These are phyloP conservation scores for Salvator merianae DNA, from an alignment of 2,113 vertebrate species.

Conservation along the genomic window DNA sequence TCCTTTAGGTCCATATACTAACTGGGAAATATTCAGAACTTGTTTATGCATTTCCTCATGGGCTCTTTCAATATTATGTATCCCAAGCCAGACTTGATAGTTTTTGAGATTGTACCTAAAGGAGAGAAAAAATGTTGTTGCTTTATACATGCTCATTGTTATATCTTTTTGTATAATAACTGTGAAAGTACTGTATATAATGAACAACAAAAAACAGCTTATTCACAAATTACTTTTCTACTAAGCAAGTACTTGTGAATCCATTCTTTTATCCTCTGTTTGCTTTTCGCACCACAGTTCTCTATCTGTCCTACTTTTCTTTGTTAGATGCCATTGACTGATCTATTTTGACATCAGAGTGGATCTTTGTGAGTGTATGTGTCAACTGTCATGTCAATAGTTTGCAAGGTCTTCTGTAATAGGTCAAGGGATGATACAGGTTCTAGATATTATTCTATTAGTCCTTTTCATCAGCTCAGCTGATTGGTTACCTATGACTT, in stretches of 20 bases:
- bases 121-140: slow-evolving; percentile 3
- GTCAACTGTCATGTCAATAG: background rate
- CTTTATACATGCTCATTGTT: slow-evolving; percentile 9
- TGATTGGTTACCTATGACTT: background rate
- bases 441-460: background rate
- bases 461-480: background rate
- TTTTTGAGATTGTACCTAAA: slow-evolving; percentile 89
- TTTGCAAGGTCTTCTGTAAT: background rate
- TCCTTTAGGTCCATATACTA: slow-evolving; percentile 91
- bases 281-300: background rate
- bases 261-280: background rate
- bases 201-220: no score
- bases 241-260: background rate
- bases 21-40: slow-evolving; percentile 87
- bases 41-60: slow-evolving; percentile 83
- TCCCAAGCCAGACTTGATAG: slow-evolving; percentile 91
- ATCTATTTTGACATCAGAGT: background rate
- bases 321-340: background rate
- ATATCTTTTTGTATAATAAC: no score
- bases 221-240: background rate
- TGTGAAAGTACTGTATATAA: no score
- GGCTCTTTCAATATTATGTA: slow-evolving; percentile 85
- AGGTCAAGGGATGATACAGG: background rate
- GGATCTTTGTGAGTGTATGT: background rate
- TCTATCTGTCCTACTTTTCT: background rate